Base-by-base conservation (phyloP, 2,113 vertebrate genomes). In the Urocitellus parryii region DNA sequence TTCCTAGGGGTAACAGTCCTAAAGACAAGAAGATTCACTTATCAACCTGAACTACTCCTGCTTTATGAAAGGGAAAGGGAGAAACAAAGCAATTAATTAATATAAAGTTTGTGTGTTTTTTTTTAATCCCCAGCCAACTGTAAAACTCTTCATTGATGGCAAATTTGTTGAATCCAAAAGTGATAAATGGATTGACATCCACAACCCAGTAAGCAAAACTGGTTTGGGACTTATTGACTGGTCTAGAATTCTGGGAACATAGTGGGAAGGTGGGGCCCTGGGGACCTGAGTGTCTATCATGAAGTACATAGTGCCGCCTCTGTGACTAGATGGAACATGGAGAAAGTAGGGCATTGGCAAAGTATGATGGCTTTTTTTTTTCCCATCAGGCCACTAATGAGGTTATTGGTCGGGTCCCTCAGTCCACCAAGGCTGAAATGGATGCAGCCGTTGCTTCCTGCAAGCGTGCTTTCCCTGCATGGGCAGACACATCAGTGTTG, bases 81-180 rank as follows among this genome's bases (percentile, higher is more conserved):
- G 16, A 96, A 87, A 37, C 42, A 92, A 95, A 92, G 53, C 51
- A 90, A 53, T 39, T 80, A 80, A 96, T 48, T 94, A 90, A 93
- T 29, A 25, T 18, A n/a, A 81, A 78, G 4, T 76, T 72, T 76
- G 56, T 58, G 18, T 56, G 4, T 42, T 5, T 58, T 16, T 58
- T 18, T 58, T 58, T 58, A 8, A 22, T 96, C 91, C 96, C 61
- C 97, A 99, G 99, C 99, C 99, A 96, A 99, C 99, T 96, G 99
- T 99, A 77, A 99, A 99, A 97, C 99, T 99, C 96, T 99, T 99
- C 98, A 99, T 99, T 86, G 99, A 99, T 98, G 99, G 99, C 53
- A 99, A 99, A 97, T 99, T 99, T 98, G 97, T 99, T 58, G 99
- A 99, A 93, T 99, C 99, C 97, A 99, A 99, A 98, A 99, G 98